Conservation (phyloP, 2,797 vertebrate genomes). For the Toxotes lorentzi region DNA sequence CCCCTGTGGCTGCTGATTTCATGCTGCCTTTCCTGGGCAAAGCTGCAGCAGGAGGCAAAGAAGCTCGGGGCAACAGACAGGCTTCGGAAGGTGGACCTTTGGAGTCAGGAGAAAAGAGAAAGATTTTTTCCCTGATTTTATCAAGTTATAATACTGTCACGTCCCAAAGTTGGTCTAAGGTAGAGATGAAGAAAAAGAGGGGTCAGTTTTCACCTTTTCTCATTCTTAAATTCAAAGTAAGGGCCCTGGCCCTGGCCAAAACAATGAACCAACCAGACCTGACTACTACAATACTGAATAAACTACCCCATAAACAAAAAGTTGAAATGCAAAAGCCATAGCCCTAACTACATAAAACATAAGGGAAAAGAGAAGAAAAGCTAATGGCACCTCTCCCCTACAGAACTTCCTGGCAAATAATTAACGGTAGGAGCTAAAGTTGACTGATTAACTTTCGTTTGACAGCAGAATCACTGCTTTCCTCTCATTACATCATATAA, state of each 20-base stretch:
- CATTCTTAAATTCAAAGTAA: background rate
- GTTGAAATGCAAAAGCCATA: too few relatives aligned
- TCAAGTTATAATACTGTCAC: conserved; percentile 7
- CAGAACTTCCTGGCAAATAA: too few relatives aligned
- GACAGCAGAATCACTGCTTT: too few relatives aligned
- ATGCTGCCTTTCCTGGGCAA: conserved; percentile 85
- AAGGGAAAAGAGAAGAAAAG: background rate
- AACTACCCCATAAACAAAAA: too few relatives aligned
- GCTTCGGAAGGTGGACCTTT: conserved; percentile 88
- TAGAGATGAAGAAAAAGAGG: background rate
- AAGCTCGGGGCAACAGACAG: conserved; percentile 82
- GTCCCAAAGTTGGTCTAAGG: too few relatives aligned
- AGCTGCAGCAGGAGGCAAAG: conserved; percentile 82
- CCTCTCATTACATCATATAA: too few relatives aligned
- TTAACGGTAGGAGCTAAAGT: too few relatives aligned
- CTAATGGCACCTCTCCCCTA: too few relatives aligned
- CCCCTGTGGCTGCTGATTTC: conserved; percentile 81
- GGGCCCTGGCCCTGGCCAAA: background rate
- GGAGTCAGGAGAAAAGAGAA: conserved; percentile 13
- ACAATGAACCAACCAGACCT: background rate
- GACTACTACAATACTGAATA: too few relatives aligned
- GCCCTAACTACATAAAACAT: background rate
- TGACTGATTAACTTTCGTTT: too few relatives aligned
- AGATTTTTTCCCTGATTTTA: background rate
- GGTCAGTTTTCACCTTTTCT: background rate